Evolutionary conservation across 2,113 vertebrate genomes (phyloP).

Genomic region (Mobula birostris): DNA sequence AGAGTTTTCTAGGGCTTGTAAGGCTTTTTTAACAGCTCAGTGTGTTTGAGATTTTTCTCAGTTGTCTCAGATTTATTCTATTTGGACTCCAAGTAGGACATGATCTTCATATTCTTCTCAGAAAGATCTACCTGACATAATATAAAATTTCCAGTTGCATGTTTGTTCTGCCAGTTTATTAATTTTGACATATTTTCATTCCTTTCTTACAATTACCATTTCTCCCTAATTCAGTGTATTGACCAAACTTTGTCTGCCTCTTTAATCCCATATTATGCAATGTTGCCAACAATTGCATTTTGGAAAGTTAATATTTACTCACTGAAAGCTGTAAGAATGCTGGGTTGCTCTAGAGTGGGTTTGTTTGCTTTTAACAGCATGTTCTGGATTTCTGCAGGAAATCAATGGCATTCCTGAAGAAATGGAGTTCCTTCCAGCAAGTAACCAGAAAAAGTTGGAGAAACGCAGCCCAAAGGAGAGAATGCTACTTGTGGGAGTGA

Average conservation of each 20-base stretch:
- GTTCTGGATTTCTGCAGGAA: constrained; percentile 45
- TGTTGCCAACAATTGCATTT: neutral
- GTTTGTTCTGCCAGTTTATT: neutral
- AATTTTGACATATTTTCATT: neutral
- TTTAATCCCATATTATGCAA: neutral
- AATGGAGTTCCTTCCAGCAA: constrained; percentile 57
- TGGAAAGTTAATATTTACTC: neutral
- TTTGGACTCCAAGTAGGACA: too few species aligned
- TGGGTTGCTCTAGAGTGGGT: neutral
- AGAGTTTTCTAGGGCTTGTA: too few species aligned
- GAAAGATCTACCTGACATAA: neutral
- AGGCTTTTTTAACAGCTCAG: too few species aligned
- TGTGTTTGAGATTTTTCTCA: too few species aligned
- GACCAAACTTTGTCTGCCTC: neutral
- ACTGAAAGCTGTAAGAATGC: neutral
- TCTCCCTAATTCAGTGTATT: neutral
- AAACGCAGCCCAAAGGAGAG: constrained; percentile 51
- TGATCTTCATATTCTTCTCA: neutral
- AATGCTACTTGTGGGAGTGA: constrained; percentile 50
- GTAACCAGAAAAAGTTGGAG: constrained; percentile 56
- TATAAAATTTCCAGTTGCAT: neutral
- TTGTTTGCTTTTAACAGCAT: neutral
- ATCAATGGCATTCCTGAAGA: constrained; percentile 48
- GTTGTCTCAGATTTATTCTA: too few species aligned
- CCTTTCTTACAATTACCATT: neutral